Percentiles rank a stretch among this genome's conserved stretches.
These are phyloP conservation scores for Anthoscopus minutus DNA, from an alignment of 2,113 vertebrate species.

Conservation along the genomic window DNA sequence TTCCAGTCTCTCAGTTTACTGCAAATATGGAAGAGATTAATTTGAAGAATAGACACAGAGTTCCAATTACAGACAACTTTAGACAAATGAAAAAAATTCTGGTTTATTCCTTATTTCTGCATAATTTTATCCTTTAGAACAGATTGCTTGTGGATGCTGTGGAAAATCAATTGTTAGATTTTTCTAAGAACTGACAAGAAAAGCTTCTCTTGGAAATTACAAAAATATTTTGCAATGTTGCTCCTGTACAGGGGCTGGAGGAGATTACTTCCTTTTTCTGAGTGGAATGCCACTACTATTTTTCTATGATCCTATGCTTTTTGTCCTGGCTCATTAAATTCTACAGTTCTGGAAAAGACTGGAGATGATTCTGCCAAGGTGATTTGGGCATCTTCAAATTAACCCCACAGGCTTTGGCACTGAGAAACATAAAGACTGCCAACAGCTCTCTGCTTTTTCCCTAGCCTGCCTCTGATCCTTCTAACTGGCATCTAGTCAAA, in stretches of 20 bases:
- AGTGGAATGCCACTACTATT: slow-evolving; percentile 29
- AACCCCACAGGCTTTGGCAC: slow-evolving; percentile 38
- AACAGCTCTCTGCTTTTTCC: slow-evolving; percentile 51
- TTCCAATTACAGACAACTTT: background rate
- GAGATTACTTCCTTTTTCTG: background rate
- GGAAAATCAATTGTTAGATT: background rate
- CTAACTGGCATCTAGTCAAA: slow-evolving; percentile 63
- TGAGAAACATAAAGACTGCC: slow-evolving; percentile 35
- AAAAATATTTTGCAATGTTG: background rate
- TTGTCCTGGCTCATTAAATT: slow-evolving; percentile 6
- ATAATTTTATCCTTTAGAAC: background rate
- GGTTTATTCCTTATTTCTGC: background rate
- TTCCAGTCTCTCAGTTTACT: background rate
- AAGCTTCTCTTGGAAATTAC: background rate
- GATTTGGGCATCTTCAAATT: slow-evolving; percentile 30
- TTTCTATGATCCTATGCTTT: slow-evolving; percentile 8
- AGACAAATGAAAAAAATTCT: background rate
- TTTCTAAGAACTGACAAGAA: background rate
- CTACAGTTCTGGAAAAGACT: slow-evolving; percentile 6
- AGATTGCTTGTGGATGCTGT: background rate
- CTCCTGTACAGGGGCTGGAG: background rate
- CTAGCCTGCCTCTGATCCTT: slow-evolving; percentile 54
- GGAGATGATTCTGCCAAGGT: slow-evolving; percentile 1
- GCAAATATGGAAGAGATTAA: background rate
- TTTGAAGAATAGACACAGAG: background rate